Evolutionary conservation across 1,140 invertebrate genomes (phyloP).

Genomic region (Archegozetes longisetosus): DNA sequence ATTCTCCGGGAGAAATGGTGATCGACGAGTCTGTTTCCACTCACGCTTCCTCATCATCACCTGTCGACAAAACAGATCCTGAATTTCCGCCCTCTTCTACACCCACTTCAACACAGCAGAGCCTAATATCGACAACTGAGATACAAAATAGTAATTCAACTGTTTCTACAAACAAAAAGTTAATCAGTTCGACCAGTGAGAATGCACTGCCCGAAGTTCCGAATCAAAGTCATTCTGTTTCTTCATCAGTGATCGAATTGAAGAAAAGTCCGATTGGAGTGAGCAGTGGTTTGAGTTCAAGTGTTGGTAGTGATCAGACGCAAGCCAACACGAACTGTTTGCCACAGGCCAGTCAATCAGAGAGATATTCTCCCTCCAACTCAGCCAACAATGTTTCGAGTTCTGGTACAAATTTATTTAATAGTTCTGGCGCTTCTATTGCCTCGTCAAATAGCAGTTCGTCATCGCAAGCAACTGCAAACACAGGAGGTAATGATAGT

Average conservation of each 20-base stretch:
- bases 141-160: neutral
- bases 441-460: too few relatives aligned
- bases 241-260: neutral
- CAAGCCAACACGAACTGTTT: too few relatives aligned
- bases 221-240: neutral
- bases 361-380: neutral
- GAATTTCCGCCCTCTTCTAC: too few relatives aligned
- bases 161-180: neutral
- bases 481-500: too few relatives aligned
- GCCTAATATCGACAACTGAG: neutral
- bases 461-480: too few relatives aligned
- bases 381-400: neutral
- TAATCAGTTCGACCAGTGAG: neutral
- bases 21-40: slow-evolving; percentile 9
- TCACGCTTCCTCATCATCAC: neutral
- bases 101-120: neutral
- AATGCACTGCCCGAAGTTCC: neutral
- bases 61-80: neutral
- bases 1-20: slow-evolving; percentile 14
- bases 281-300: too few relatives aligned
- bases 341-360: too few relatives aligned
- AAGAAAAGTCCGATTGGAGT: neutral
- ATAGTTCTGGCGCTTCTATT: too few relatives aligned
- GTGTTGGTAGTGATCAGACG: too few relatives aligned
- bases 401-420: too few relatives aligned